phyloP scores from a whole-genome alignment of 2,113 vertebrate genomes.

The Galemys pyrenaicus region DNA sequence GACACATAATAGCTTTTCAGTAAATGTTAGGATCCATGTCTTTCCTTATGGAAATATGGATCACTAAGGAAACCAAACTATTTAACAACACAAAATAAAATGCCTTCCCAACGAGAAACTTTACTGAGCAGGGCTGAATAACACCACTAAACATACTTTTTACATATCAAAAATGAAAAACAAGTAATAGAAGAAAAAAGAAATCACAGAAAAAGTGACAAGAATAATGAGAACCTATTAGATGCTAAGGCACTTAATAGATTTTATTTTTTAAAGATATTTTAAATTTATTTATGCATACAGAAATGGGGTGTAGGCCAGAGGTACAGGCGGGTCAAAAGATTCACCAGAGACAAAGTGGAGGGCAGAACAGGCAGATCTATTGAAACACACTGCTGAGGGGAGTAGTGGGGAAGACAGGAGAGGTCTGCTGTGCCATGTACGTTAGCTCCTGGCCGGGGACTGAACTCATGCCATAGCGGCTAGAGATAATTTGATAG shows the following conservation, averaged over 20 bases:
- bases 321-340: too few species aligned
- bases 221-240: conserved; percentile 7
- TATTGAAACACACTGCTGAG: too few species aligned
- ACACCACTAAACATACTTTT: conserved; percentile 11
- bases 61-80: not conserved
- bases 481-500: too few species aligned
- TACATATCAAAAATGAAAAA: conserved; percentile 43
- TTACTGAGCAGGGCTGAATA: conserved; percentile 1
- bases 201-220: not conserved
- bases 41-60: not conserved
- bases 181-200: not conserved
- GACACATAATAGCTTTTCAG: not conserved
- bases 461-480: too few species aligned
- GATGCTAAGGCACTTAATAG: not conserved
- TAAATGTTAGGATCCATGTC: not conserved
- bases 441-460: too few species aligned
- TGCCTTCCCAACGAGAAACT: not conserved
- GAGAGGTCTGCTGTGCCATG: too few species aligned
- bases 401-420: too few species aligned
- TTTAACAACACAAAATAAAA: conserved; percentile 8
- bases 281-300: too few species aligned
- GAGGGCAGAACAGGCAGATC: too few species aligned
- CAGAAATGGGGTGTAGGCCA: too few species aligned
- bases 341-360: too few species aligned
- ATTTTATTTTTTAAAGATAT: not conserved